These are phyloP conservation scores for Oeneis ivallda DNA, from an alignment of 2,888 invertebrate species.

Conservation along the genomic window DNA sequence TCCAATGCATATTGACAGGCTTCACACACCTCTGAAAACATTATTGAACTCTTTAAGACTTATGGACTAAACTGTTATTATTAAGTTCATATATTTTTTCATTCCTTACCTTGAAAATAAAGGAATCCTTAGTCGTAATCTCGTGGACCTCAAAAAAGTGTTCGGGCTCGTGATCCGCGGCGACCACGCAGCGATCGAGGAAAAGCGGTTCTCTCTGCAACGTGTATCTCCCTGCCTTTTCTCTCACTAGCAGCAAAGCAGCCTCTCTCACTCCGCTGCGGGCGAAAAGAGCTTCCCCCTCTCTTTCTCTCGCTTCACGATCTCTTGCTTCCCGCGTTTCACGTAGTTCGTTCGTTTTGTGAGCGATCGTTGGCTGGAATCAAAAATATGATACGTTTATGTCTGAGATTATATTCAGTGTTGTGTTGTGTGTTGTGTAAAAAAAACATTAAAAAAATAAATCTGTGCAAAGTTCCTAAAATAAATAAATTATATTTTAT, in stretches of 20 bases:
- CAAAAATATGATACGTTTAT: background rate
- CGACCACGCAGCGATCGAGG: conserved; percentile 94
- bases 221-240: conserved; percentile 94
- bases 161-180: conserved; percentile 93
- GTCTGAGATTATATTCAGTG: background rate
- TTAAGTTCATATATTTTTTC: too few relatives aligned
- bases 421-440: too few relatives aligned
- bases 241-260: conserved; percentile 92
- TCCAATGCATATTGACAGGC: too few relatives aligned
- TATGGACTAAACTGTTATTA: too few relatives aligned
- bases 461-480: too few relatives aligned
- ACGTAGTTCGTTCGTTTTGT: conserved; percentile 85
- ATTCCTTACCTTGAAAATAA: conserved; percentile 91
- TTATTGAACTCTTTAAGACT: too few relatives aligned
- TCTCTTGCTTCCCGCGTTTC: conserved; percentile 73
- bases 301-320: conserved; percentile 69
- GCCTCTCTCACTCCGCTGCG: conserved; percentile 92
- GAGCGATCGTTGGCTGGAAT: conserved; percentile 86
- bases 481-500: too few relatives aligned
- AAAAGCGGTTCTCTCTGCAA: conserved; percentile 94
- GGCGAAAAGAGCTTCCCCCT: conserved; percentile 83
- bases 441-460: too few relatives aligned
- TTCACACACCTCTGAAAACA: too few relatives aligned
- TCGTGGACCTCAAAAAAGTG: conserved; percentile 98
- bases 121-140: conserved; percentile 94